Conservation (phyloP, 1,140 invertebrate genomes). For the Bilobella aurantiaca region DNA sequence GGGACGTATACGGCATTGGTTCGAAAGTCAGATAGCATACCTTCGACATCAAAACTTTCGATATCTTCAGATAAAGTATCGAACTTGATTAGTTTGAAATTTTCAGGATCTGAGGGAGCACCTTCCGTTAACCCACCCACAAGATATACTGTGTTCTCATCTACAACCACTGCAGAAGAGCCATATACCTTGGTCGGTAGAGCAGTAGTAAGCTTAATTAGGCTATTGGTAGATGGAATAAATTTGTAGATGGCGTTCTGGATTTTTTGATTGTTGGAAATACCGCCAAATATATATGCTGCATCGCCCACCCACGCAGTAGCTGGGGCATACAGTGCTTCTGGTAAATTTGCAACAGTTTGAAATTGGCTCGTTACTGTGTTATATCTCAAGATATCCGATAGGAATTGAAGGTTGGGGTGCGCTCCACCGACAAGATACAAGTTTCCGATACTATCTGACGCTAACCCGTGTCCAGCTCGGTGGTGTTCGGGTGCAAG, state of each 20-base stretch:
- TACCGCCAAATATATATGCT: background rate
- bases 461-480: background rate
- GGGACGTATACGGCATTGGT: background rate
- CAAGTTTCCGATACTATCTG: background rate
- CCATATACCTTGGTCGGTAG: background rate
- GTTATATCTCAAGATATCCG: background rate
- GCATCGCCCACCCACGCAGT: background rate
- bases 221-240: background rate
- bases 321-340: background rate
- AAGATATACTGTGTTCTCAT: background rate
- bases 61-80: background rate
- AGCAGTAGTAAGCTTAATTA: background rate
- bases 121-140: background rate
- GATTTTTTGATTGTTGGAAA: background rate
- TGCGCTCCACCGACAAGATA: background rate
- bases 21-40: background rate
- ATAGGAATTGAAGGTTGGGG: background rate
- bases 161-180: background rate
- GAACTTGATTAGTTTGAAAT: background rate
- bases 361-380: background rate
- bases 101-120: background rate
- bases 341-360: background rate
- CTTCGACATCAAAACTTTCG: background rate
- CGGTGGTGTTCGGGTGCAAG: background rate
- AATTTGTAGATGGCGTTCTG: background rate